These are phyloP conservation scores for Sebastes reedi DNA, from an alignment of 2,797 vertebrate genomes.

Conservation along the genomic window DNA sequence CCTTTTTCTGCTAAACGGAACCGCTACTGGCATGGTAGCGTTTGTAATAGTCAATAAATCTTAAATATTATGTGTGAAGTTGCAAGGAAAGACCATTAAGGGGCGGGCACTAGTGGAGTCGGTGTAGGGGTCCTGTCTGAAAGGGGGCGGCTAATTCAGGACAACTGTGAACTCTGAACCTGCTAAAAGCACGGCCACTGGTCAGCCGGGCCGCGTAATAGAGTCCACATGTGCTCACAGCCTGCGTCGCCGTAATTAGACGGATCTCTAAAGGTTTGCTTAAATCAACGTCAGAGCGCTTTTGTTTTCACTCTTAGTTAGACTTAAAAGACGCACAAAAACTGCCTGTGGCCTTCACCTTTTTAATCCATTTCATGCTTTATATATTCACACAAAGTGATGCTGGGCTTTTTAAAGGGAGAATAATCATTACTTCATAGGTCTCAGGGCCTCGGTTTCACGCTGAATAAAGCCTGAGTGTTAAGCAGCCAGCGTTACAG, in stretches of 20 bases:
- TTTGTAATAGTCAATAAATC: slow-evolving; percentile 99
- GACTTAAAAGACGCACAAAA: slow-evolving; percentile 53
- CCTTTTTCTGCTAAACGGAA: slow-evolving; percentile 83
- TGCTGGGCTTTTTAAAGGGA: slow-evolving; percentile 48
- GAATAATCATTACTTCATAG: slow-evolving; percentile 51
- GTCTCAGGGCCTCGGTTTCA: slow-evolving; percentile 52
- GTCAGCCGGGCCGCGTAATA: slow-evolving; percentile 87
- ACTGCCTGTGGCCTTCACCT: slow-evolving; percentile 62
- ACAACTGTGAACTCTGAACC: slow-evolving; percentile 99
- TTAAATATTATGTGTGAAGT: slow-evolving; percentile 99
- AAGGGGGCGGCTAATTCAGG: slow-evolving; percentile 92
- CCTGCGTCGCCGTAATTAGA: slow-evolving; percentile 81
- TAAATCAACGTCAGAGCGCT: slow-evolving; percentile 80
- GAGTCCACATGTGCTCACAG: slow-evolving; percentile 88
- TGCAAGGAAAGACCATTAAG: slow-evolving; percentile 92
- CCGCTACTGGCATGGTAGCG: slow-evolving; percentile 92
- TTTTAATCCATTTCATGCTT: slow-evolving; percentile 61
- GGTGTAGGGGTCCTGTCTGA: slow-evolving; percentile 90
- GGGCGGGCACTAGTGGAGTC: slow-evolving; percentile 88
- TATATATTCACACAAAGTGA: slow-evolving; percentile 57
- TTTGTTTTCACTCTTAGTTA: slow-evolving; percentile 51
- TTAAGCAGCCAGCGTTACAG: slow-evolving; percentile 57
- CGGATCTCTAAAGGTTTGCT: slow-evolving; percentile 78
- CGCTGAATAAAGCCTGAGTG: slow-evolving; percentile 51
- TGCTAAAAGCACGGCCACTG: slow-evolving; percentile 87